Conservation (phyloP, 2,113 vertebrate species). For the Chelonoidis abingdonii region DNA sequence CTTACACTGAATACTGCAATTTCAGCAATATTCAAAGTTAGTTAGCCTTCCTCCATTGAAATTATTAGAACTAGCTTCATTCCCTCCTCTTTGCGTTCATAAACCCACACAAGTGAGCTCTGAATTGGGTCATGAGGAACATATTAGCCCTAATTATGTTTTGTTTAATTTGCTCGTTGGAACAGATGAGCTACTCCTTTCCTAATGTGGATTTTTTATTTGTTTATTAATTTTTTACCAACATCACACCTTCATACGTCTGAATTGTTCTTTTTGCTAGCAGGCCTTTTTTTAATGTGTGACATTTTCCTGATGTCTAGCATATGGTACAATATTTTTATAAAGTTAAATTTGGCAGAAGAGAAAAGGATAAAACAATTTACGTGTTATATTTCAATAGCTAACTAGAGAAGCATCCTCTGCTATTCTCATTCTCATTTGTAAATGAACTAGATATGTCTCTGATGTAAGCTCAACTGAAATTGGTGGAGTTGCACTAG, state of each 20-base stretch:
- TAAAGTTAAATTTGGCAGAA: background rate
- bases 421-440: background rate
- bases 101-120: background rate
- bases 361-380: background rate
- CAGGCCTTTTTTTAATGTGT: conserved; percentile 43
- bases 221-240: background rate
- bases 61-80: background rate
- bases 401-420: conserved; percentile 10
- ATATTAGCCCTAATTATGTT: background rate
- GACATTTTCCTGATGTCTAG: conserved; percentile 47
- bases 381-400: background rate
- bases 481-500: background rate
- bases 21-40: background rate
- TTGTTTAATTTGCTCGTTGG: conserved; percentile 19
- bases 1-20: background rate
- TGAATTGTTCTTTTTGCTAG: conserved; percentile 54
- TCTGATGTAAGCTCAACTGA: background rate
- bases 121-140: conserved; percentile 48
- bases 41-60: background rate
- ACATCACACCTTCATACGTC: background rate
- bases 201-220: conserved; percentile 5
- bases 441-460: background rate
- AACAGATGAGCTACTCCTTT: conserved; percentile 1
- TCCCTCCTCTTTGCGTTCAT: background rate
- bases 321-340: background rate